Conservation (phyloP, 2,797 vertebrate genomes). For the Distichodus sexfasciatus region DNA sequence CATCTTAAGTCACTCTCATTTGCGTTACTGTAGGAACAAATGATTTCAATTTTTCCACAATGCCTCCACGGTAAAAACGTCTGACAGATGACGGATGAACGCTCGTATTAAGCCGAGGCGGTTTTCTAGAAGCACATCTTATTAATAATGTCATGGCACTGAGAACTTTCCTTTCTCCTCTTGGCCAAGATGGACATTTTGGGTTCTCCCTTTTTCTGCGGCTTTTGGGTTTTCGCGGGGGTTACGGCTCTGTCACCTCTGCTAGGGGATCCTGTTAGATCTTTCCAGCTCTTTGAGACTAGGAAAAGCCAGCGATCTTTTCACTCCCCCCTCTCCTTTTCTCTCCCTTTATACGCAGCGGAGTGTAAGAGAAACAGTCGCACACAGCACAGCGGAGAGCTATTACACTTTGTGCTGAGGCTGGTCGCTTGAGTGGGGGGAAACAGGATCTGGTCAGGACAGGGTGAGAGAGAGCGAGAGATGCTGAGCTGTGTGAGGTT, state of each 20-base stretch:
- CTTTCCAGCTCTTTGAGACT: conserved; percentile 38
- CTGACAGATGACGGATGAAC: conserved; percentile 13
- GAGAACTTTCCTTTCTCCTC: conserved; percentile 31
- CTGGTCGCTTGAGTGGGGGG: conserved; percentile 64
- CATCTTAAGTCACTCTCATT: conserved; percentile 4
- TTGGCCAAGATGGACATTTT: not conserved
- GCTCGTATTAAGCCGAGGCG: not conserved
- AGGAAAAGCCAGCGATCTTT: conserved; percentile 44
- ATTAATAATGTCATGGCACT: conserved; percentile 3
- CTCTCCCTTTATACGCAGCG: conserved; percentile 30
- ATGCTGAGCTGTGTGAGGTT: conserved; percentile 71
- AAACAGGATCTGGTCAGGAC: conserved; percentile 66
- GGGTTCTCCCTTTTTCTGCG: not conserved
- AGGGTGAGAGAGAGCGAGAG: conserved; percentile 36
- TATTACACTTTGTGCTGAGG: conserved; percentile 47
- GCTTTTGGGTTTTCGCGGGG: not conserved
- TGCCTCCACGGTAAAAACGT: not conserved
- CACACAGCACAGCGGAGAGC: conserved; percentile 39
- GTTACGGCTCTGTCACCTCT: conserved; percentile 1
- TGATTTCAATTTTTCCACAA: conserved; percentile 7
- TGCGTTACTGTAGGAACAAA: conserved; percentile 11
- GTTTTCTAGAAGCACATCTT: not conserved
- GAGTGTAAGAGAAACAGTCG: conserved; percentile 38
- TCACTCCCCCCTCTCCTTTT: conserved; percentile 4
- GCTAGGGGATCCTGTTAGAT: conserved; percentile 49